Conservation (phyloP, 2,797 vertebrate species). For the Diceros bicornis region DNA sequence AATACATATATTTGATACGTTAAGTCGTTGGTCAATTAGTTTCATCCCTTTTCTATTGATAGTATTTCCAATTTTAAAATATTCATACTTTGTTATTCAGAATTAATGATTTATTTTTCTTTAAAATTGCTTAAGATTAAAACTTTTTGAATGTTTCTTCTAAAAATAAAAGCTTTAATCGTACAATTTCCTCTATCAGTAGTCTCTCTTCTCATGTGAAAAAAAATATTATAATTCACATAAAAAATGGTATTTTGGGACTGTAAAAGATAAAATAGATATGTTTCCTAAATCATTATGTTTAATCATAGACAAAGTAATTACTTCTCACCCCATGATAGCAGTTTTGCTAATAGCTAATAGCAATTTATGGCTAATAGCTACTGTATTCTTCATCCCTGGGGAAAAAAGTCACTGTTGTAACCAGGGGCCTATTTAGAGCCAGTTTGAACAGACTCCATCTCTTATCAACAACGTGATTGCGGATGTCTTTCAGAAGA, state of each 20-base stretch:
- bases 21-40: not conserved
- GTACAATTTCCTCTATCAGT: not conserved
- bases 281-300: not conserved
- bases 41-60: not conserved
- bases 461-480: no score
- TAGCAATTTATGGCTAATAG: not conserved
- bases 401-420: not conserved
- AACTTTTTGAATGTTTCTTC: not conserved
- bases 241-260: not conserved
- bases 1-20: not conserved
- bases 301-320: not conserved
- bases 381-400: not conserved
- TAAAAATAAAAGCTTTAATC: not conserved
- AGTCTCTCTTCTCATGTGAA: not conserved
- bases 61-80: not conserved
- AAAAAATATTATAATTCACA: not conserved
- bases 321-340: not conserved
- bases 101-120: not conserved
- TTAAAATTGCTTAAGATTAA: not conserved
- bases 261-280: not conserved
- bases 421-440: no score
- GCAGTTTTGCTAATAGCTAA: not conserved
- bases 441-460: no score
- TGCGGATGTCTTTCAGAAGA: no score
- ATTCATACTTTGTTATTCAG: not conserved